Evolutionary conservation across 1,140 invertebrate species (phyloP), one percentile per base, ranked within the genome.

Genomic region (Drosophila cardini): DNA sequence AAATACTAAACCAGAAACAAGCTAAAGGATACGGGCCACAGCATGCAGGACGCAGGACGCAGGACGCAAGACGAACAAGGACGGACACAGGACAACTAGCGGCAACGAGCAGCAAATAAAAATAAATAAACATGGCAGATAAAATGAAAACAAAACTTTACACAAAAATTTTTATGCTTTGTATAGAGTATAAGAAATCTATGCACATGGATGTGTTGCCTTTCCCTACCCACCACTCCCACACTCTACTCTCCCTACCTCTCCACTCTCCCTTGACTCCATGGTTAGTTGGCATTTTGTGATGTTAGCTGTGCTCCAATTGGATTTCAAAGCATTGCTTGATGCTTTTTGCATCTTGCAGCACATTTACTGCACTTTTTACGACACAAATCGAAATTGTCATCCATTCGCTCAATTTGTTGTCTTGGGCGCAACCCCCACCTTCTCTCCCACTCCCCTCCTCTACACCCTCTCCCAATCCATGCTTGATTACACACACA

Each of bases 391-490:
- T 83, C 72, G 83, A 90, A 90, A 90, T 90, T 90, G 87, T 90
- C 87, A 90, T 90, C 87, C 87, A 90, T 90, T 90, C 87, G 87
- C 87, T 90, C 87, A 90, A 90, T 90, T 90, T 90, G 87, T 86
- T 77, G 84, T 87, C 83, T 83, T 86, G 79, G 73, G 50, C 63
- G 61, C 68, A 43, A 70, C 34, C 56, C 26, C 55, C 56, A 34
- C 42, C 9, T 38, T 7, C 34, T 26, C 16, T 0, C 2, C 36
- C 21, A 40, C 13, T n/a, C 10, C 26, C 16, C n/a, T 18, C 16
- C 4, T 32, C 6, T 10, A 46, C 15, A n/a, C 21, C n/a, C 65
- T 62, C 56, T 50, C 64, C 69, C 65, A 50, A 65, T 63, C 57
- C 63, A 68, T 78, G 84, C 77, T 77, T 89, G 72, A 61, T 73